Evolutionary conservation across 2,888 invertebrate species (phyloP), one percentile per base, ranked within the genome.

Genomic region (Heteromyza rotundicornis): DNA sequence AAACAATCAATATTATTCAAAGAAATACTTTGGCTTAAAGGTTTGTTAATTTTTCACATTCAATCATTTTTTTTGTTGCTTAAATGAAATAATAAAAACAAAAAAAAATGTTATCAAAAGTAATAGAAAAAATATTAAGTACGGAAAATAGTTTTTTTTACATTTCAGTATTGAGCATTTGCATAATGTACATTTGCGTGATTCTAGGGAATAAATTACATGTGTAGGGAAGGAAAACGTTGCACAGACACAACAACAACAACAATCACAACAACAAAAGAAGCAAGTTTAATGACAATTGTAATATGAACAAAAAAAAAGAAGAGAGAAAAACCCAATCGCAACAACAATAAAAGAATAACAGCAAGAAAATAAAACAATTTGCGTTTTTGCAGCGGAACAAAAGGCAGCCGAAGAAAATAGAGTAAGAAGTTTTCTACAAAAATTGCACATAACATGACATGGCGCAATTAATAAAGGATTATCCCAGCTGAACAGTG

Each of bases 181-280:
- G 75, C 75, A 75, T 75, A 74, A 71, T 73, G 74, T 68, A 74
- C 68, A 77, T 77, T 75, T 75, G 75, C 75, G 77, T 75, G 75
- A 73, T 73, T 76, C 69, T 62, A 69, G 76, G 70, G 72, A 74
- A 75, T 75, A 75, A 75, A 75, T 75, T 76, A 75, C 66, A 62
- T 24, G 57, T 54, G 22, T 23, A 55, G 24, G 22, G 16, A 55
- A 22, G 22, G n/a, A 40, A 19, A 35, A 32, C 40, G 2, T 17
- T 32, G 19, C 54, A 35, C 36, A 35, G 35, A 32, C 35, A 54
- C 54, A 53, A 54, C 36, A 35, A 47, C 47, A 47, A 47, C 47
- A 17, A 47, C 47, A 47, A 47, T 19, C 5, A 47, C 47, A 47
- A 20, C 47, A 47, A 47, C 20, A 47, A 47, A 3, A 47, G 14